phyloP scores from a whole-genome alignment of 2,888 invertebrate genomes.

The Drosophila nigricruria region DNA sequence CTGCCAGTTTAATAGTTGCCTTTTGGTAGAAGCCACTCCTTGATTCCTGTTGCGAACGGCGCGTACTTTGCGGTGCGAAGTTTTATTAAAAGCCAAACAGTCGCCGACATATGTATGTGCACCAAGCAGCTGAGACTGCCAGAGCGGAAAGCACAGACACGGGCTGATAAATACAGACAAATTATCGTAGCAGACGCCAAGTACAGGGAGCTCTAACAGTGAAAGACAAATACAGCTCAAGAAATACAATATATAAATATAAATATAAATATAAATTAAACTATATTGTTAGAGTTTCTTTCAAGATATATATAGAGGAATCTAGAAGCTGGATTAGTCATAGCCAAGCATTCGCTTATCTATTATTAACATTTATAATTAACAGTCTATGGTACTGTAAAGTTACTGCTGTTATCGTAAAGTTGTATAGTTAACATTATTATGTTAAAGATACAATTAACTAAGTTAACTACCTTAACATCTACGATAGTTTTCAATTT shows the following conservation, averaged over 20 bases:
- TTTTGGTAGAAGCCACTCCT: constrained; percentile 31
- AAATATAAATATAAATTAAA: background rate
- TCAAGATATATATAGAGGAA: no score
- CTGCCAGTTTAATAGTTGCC: constrained; percentile 64
- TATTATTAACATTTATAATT: background rate
- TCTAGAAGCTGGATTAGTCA: no score
- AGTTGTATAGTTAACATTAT: background rate
- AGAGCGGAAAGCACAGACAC: constrained; percentile 60
- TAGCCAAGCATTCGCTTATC: background rate
- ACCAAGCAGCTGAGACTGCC: constrained; percentile 42
- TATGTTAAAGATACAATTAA: background rate
- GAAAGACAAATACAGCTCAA: no score
- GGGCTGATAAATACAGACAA: constrained; percentile 69
- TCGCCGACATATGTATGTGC: constrained; percentile 55
- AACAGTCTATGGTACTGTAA: background rate
- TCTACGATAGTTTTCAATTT: background rate
- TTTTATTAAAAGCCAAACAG: constrained; percentile 77
- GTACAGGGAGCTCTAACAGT: constrained; percentile 35
- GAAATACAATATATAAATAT: background rate
- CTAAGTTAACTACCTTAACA: no score
- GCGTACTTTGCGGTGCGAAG: constrained; percentile 41
- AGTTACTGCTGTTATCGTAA: background rate
- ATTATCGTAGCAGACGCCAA: constrained; percentile 49
- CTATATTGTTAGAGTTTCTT: no score
- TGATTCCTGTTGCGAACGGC: constrained; percentile 56